Conservation (phyloP, 2,797 vertebrate genomes). For the Lutjanus argentimaculatus region DNA sequence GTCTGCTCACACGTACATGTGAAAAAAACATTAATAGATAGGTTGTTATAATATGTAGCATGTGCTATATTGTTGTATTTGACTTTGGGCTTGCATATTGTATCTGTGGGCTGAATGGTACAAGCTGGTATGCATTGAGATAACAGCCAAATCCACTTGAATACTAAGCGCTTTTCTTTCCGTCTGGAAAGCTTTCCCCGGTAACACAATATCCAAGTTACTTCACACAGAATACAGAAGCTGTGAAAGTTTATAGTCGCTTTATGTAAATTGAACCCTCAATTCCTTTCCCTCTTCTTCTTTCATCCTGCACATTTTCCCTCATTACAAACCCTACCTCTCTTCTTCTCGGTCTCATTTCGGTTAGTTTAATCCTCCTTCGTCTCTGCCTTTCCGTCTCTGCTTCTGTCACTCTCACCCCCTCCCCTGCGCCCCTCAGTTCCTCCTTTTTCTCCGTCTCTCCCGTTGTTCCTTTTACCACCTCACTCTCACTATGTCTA, state of each 20-base stretch:
- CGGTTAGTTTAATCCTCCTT: constrained; percentile 4
- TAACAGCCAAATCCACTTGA: constrained; percentile 2
- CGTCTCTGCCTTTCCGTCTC: constrained; percentile 1
- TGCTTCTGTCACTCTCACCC: constrained; percentile 6
- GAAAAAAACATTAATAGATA: background rate
- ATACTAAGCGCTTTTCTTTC: constrained; percentile 8
- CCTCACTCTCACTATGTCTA: constrained; percentile 40
- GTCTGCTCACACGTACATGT: background rate
- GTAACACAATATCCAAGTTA: constrained; percentile 11
- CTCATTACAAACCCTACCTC: constrained; percentile 1
- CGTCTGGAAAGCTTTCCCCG: background rate
- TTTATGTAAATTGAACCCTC: constrained; percentile 22
- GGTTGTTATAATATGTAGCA: background rate
- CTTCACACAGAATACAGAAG: constrained; percentile 24
- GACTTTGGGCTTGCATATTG: constrained; percentile 16
- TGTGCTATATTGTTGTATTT: background rate
- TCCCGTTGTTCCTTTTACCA: constrained; percentile 12
- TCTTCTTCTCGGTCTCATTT: constrained; percentile 9
- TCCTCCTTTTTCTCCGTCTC: constrained; percentile 8
- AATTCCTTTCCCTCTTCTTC: background rate
- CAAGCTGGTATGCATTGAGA: background rate
- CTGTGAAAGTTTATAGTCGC: constrained; percentile 6
- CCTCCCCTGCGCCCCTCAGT: background rate
- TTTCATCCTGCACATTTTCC: constrained; percentile 26
- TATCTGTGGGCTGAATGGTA: constrained; percentile 14